Percentiles rank a stretch among this genome's conserved stretches.
phyloP scores from a whole-genome alignment of 2,797 vertebrate genomes.

The Urosaurus nigricauda region DNA sequence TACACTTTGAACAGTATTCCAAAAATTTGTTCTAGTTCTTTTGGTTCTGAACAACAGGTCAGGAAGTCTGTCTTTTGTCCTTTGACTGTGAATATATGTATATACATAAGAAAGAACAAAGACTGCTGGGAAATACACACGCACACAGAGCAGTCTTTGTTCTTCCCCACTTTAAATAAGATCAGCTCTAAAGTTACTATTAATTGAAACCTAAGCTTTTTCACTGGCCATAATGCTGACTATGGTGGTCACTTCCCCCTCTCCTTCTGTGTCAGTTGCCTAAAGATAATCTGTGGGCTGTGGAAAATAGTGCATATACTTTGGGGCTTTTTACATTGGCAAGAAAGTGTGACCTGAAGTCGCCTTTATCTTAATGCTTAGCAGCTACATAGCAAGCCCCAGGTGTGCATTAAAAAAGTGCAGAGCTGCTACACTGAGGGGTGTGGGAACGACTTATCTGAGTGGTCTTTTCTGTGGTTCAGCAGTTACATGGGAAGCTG shows the following conservation, averaged over 20 bases:
- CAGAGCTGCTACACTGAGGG: no score
- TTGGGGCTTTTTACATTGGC: no score
- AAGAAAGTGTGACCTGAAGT: no score
- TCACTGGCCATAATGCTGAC: slow-evolving; percentile 4
- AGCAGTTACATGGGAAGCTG: no score
- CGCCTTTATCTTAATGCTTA: no score
- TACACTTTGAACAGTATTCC: not conserved
- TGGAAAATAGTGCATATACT: not conserved
- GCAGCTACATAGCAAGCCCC: no score
- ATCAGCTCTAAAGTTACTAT: not conserved
- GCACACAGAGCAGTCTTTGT: not conserved
- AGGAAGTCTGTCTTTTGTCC: not conserved
- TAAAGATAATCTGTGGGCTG: not conserved
- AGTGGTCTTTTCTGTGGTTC: no score
- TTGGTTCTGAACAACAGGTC: not conserved
- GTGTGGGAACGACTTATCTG: no score
- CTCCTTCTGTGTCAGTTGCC: not conserved
- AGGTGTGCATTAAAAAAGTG: no score
- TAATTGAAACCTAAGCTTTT: not conserved
- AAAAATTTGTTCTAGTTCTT: not conserved
- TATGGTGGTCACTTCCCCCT: not conserved
- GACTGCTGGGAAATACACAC: not conserved
- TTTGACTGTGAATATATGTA: no score
- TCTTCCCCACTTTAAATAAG: not conserved
- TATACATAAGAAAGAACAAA: no score